A percentile compares a stretch with the other conserved stretches of the same genome.
Conservation (phyloP, 2,888 invertebrate genomes). For the Xestia rhomboidea region DNA sequence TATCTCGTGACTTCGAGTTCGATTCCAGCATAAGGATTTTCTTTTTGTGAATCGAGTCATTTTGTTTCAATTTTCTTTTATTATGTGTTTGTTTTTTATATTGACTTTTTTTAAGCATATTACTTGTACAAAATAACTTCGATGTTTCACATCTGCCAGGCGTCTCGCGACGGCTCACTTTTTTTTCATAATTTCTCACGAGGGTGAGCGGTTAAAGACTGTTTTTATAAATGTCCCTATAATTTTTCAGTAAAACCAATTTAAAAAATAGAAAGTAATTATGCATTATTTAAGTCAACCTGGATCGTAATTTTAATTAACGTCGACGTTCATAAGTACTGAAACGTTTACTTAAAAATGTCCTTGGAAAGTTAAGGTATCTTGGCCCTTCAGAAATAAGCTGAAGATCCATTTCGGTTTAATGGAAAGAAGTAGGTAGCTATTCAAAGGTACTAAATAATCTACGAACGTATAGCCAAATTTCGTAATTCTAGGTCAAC, state of each 20-base stretch:
- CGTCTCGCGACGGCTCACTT: too few relatives aligned
- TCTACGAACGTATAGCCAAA: background rate
- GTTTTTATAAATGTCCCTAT: background rate
- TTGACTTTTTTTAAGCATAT: too few relatives aligned
- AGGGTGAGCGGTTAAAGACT: background rate
- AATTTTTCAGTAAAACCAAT: background rate
- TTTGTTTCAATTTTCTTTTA: too few relatives aligned
- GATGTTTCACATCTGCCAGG: too few relatives aligned
- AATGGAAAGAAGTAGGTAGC: background rate
- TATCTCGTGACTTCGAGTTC: too few relatives aligned
- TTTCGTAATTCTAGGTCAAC: too few relatives aligned
- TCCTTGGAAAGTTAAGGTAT: background rate
- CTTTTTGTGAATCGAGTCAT: too few relatives aligned
- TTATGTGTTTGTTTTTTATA: too few relatives aligned
- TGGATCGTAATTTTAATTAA: conserved; percentile 1
- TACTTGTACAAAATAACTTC: too few relatives aligned
- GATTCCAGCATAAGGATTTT: too few relatives aligned
- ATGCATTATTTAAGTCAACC: background rate
- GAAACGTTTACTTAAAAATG: background rate
- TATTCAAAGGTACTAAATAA: background rate
- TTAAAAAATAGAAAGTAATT: background rate
- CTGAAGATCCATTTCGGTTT: background rate
- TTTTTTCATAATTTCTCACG: background rate
- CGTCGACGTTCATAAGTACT: background rate
- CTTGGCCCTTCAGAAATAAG: background rate